phyloP scores from a whole-genome alignment of 2,797 vertebrate genomes.

The Tarsius wallacei region DNA sequence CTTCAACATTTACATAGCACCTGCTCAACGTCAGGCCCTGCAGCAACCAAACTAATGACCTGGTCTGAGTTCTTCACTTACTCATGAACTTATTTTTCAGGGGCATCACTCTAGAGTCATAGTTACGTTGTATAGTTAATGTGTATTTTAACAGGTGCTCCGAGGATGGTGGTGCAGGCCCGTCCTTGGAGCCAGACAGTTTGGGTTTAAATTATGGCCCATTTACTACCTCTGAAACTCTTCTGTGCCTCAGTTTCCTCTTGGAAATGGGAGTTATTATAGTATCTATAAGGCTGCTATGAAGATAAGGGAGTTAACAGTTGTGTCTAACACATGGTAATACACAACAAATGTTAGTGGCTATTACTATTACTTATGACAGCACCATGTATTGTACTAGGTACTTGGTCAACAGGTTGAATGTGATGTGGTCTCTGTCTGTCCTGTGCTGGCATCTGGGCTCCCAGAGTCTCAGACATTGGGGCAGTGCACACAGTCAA shows the following conservation, averaged over 20 bases:
- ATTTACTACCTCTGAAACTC: neutral
- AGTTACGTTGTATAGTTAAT: too few relatives aligned
- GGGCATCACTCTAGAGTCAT: neutral
- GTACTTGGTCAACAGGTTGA: neutral
- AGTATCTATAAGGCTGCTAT: neutral
- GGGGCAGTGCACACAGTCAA: neutral
- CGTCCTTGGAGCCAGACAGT: neutral
- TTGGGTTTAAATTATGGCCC: neutral
- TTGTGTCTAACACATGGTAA: neutral
- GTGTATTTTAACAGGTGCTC: too few relatives aligned
- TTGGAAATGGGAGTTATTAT: neutral
- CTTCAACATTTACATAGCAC: conserved; percentile 1
- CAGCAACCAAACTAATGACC: neutral
- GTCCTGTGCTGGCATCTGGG: conserved; percentile 5
- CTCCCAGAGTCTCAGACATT: neutral
- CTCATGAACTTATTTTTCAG: neutral
- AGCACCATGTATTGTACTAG: neutral
- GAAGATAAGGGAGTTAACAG: neutral
- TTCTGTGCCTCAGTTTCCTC: conserved; percentile 51
- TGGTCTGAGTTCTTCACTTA: neutral
- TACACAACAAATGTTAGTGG: neutral
- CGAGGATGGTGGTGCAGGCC: too few relatives aligned
- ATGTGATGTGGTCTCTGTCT: neutral
- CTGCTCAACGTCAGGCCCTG: neutral
- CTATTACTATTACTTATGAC: neutral